phyloP scores from a whole-genome alignment of 2,797 vertebrate genomes.

The Micropoecilia bifurca region DNA sequence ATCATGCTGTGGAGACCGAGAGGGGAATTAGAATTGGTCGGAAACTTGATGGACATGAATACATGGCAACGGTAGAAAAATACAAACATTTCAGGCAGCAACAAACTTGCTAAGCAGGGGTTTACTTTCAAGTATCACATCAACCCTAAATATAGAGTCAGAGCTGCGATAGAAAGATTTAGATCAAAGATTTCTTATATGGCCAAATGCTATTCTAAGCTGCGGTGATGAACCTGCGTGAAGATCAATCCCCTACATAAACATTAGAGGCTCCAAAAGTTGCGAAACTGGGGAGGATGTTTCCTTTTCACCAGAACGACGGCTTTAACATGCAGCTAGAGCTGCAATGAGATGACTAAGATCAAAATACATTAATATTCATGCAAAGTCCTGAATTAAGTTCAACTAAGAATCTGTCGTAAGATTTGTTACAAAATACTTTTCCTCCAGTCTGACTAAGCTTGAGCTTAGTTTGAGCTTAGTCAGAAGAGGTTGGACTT shows the following conservation, averaged over 20 bases:
- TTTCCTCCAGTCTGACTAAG: background rate
- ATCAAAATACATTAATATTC: background rate
- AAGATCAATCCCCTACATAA: background rate
- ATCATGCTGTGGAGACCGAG: background rate
- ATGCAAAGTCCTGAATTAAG: background rate
- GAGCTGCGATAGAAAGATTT: background rate
- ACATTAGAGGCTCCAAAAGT: background rate
- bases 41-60: background rate
- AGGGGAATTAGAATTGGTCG: background rate
- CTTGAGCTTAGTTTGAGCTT: background rate
- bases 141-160: background rate
- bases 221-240: background rate
- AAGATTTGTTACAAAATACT: background rate
- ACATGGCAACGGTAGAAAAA: background rate
- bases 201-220: background rate
- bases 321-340: background rate
- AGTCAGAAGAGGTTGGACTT: background rate
- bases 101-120: background rate
- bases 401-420: background rate
- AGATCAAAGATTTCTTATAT: background rate
- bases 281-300: background rate
- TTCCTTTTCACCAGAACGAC: background rate
- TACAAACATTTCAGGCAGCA: background rate
- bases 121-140: background rate
- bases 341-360: background rate